A percentile compares a stretch with the other conserved stretches of the same genome.
These are phyloP conservation scores for Scaptomyza graminum DNA, from an alignment of 1,140 invertebrate genomes.

Conservation along the genomic window DNA sequence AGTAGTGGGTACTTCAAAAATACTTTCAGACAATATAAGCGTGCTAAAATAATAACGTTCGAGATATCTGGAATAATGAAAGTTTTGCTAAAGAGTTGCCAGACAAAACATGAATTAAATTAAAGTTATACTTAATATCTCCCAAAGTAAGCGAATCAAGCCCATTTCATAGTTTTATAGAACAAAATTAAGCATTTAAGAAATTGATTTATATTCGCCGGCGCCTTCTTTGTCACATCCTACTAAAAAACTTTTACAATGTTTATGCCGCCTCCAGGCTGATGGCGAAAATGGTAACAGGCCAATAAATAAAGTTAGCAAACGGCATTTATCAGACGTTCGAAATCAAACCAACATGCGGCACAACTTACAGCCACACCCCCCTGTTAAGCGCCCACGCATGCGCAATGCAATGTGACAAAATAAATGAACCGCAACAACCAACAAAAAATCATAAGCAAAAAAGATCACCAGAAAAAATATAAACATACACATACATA, in stretches of 20 bases:
- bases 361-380: slow-evolving; percentile 32
- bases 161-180: background rate
- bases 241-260: slow-evolving; percentile 41
- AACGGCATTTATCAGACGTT: slow-evolving; percentile 59
- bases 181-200: background rate
- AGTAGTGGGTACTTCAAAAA: slow-evolving; percentile 6
- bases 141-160: background rate
- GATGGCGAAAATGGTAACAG: slow-evolving; percentile 60
- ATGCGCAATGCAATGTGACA: slow-evolving; percentile 54
- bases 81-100: slow-evolving; percentile 5
- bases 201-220: slow-evolving; percentile 55
- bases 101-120: no score
- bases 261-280: slow-evolving; percentile 52
- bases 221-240: slow-evolving; percentile 48
- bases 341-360: slow-evolving; percentile 56
- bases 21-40: slow-evolving; percentile 13
- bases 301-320: slow-evolving; percentile 69
- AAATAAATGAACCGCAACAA: slow-evolving; percentile 71
- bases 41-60: slow-evolving; percentile 6
- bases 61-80: slow-evolving; percentile 18
- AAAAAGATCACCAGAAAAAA: slow-evolving; percentile 16
- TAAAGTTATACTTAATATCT: no score
- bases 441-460: slow-evolving; percentile 20
- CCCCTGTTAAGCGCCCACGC: slow-evolving; percentile 45
- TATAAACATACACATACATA: slow-evolving; percentile 5